Evolutionary conservation across 2,888 invertebrate species (phyloP).

Genomic region (Scaptomyza polygonia): DNA sequence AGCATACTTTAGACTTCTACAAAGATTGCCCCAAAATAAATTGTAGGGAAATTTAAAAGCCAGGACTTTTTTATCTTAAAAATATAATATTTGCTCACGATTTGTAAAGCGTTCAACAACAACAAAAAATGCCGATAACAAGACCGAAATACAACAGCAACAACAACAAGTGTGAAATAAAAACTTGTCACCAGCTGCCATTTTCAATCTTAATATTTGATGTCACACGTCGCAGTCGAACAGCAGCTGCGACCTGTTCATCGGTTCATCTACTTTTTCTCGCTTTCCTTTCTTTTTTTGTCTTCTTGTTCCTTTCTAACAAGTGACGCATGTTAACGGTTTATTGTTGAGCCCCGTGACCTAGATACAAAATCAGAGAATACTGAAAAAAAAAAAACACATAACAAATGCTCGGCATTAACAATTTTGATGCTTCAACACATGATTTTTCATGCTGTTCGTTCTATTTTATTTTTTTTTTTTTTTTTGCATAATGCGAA

Average conservation of each 20-base stretch:
- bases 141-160: slow-evolving; percentile 11
- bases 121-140: slow-evolving; percentile 11
- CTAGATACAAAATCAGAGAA: slow-evolving; percentile 24
- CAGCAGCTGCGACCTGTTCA: slow-evolving; percentile 62
- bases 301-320: slow-evolving; percentile 3
- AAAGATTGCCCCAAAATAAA: no score
- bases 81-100: slow-evolving; percentile 32
- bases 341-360: slow-evolving; percentile 41
- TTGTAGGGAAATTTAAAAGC: background rate
- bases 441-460: slow-evolving; percentile 32
- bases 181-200: slow-evolving; percentile 70
- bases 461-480: no score
- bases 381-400: slow-evolving; percentile 13
- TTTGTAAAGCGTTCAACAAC: slow-evolving; percentile 32
- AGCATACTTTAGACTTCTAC: no score
- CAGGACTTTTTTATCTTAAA: background rate
- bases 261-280: slow-evolving; percentile 4
- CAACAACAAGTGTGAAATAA: slow-evolving; percentile 30
- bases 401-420: slow-evolving; percentile 46
- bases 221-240: slow-evolving; percentile 62
- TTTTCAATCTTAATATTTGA: slow-evolving; percentile 79
- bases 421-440: slow-evolving; percentile 37
- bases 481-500: slow-evolving; percentile 21
- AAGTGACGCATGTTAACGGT: slow-evolving; percentile 42
- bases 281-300: background rate